Base-by-base conservation (phyloP, 2,888 invertebrate genomes). In the Melanchra persicariae region DNA sequence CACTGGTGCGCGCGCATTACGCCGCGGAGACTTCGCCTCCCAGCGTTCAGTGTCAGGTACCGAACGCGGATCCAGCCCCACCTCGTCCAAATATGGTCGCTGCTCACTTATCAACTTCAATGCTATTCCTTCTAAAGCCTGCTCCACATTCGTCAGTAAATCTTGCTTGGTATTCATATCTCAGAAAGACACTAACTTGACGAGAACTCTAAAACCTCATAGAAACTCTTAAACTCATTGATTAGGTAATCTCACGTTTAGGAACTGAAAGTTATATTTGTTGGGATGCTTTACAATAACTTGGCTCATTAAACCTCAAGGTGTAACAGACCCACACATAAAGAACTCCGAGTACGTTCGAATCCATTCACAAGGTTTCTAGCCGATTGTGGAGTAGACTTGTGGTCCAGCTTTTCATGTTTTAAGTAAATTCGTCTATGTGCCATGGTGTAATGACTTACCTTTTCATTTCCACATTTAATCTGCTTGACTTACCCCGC, bases 31-130 rank as follows among this genome's bases (percentile, higher is more conserved):
- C 89, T 97, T 98, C 90, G 97, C 97, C 64, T 97, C 97, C 87
- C 98, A 98, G 87, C 96, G 98, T 85, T 98, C 98, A 69, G 96
- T 97, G 84, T 98, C 98, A 91, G 97, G 97, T 97, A 92, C 81
- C 80, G 77, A 81, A 85, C 83, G 85, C 84, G 84, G 84, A 84
- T 84, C 84, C 84, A 84, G 81, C 72, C 73, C 78, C 61, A 65
- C 49, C 51, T 40, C 30, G 37, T 74, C 61, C 61, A 17, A 58
- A 65, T 51, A 77, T 84, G 84, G 84, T 84, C 84, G 84, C 83
- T 77, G 79, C 84, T 84, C 85, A 83, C 84, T 84, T 82, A 61
- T 81, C 70, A 62, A 77, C 64, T 76, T 76, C 67, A 78, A 57
- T 75, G 70, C 73, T 72, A 54, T 61, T 59, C 60, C 43, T 66